Evolutionary conservation across 2,113 vertebrate genomes (phyloP), one percentile per base, ranked within the genome.

Genomic region (Oriolus oriolus): DNA sequence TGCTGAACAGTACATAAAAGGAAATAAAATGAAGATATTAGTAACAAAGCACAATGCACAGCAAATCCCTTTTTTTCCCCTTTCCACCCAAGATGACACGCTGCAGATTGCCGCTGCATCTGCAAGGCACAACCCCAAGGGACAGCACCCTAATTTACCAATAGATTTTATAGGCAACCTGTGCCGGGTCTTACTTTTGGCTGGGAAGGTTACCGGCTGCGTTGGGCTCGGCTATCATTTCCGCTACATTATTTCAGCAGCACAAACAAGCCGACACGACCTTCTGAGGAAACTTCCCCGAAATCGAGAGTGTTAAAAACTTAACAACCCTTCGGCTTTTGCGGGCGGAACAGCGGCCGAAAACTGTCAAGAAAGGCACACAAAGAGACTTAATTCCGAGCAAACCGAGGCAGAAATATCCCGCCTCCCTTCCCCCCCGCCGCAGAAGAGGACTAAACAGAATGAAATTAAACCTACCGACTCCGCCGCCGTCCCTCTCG

Each of bases 151-250:
- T 2, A 6, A 59, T 60, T 60, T 12, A 74, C 33, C 30, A 9
- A 30, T 0, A 39, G 13, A 50, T 13, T 10, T 17, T 2, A 30
- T 0, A 47, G 41, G 11, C 27, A 75, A 35, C 35, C 63, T 4
- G 33, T 1, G 11, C 4, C 80, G 9, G 22, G 7, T 53, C 98
- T 98, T 98, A 99, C 98, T 97, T 98, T 93, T 96, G 98, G 91
- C 90, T 81, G 66, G 84, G 92, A 95, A 95, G 79, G 96, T 64
- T 97, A 74, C 96, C 30, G 71, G 96, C 92, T 77, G 98, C 59
- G 89, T 97, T 96, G 69, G 98, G 97, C 90, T 98, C 99, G 18
- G 98, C 97, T 97, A 99, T 99, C 99, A 99, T 99, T 77, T 97
- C 98, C 96, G 49, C 97, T 68, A 96, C 96, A 98, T 98, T 59